Evolutionary conservation across 2,888 invertebrate species (phyloP), one percentile per base, ranked within the genome.

Genomic region (Zhuqinia jingwanae): DNA sequence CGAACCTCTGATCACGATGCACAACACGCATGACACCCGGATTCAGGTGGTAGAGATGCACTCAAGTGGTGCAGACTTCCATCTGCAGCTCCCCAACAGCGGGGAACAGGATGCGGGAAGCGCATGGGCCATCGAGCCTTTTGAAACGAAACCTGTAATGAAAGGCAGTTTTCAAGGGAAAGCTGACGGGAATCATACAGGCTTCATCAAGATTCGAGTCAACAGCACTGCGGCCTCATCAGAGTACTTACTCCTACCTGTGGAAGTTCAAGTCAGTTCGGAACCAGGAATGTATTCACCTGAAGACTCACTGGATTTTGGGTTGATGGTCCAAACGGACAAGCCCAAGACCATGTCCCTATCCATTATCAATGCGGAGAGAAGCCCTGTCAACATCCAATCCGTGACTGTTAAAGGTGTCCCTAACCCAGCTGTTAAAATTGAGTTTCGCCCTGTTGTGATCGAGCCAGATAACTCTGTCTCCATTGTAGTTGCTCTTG

Each of bases 121-220:
- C 91, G 93, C 97, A 91, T 98, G 98, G 98, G 95, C 96, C 92
- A 96, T 99, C 92, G 96, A 97, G 91, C 97, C 99, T 83, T 96
- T 96, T 93, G 95, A 96, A 92, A 95, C 96, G 63, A 97, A 97
- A 92, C 95, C 97, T 88, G 95, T 99, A 87, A 97, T 98, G 93
- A 95, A 96, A 90, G 95, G 98, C 89, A 95, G 95, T 91, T 96
- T 97, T 92, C 94, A 96, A 91, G 96, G 96, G 60, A 94, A 95
- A 90, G 93, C 94, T 90, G 95, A 95, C 92, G 96, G 95, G 92
- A 97, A 97, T 93, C 95, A 97, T 92, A 96, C 97, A 84, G 96
- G 96, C 47, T 97, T 96, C 92, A 95, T 97, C 90, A 95, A 96
- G 91, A 95, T 96, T 91, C 95, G 95, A 93, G 94, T 96, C 88